These are phyloP conservation scores for Dasyornis broadbenti DNA, from an alignment of 2,113 vertebrate genomes.

Conservation along the genomic window DNA sequence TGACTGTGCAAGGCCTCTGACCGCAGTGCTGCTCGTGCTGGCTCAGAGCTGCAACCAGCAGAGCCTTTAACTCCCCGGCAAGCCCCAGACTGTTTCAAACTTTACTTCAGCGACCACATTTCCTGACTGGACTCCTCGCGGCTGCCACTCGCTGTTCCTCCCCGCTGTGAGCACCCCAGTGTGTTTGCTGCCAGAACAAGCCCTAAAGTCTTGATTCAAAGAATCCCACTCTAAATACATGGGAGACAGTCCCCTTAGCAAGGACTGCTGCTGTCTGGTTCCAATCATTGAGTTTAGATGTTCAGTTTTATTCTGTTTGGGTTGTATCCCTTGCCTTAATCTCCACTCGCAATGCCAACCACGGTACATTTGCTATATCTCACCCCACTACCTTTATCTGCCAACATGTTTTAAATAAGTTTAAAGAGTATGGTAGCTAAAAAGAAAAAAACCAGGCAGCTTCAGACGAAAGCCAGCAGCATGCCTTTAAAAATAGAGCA, in stretches of 20 bases:
- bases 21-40: neutral
- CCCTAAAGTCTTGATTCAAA: neutral
- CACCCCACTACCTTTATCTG: neutral
- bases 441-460: neutral
- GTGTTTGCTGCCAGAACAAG: neutral
- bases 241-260: neutral
- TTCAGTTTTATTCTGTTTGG: neutral
- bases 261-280: neutral
- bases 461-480: constrained; percentile 57
- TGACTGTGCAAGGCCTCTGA: neutral
- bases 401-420: constrained; percentile 1
- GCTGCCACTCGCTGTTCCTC: neutral
- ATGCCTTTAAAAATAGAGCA: constrained; percentile 62
- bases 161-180: neutral
- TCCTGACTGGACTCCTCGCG: neutral
- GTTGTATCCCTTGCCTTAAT: neutral
- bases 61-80: neutral
- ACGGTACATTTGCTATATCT: neutral
- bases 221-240: neutral
- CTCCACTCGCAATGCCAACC: neutral
- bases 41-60: neutral
- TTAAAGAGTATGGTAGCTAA: neutral
- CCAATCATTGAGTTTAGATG: neutral
- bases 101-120: neutral
- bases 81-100: neutral